Percentiles rank a stretch among this genome's conserved stretches.
phyloP scores from a whole-genome alignment of 2,888 invertebrate species.

The Folsomia manolachei region DNA sequence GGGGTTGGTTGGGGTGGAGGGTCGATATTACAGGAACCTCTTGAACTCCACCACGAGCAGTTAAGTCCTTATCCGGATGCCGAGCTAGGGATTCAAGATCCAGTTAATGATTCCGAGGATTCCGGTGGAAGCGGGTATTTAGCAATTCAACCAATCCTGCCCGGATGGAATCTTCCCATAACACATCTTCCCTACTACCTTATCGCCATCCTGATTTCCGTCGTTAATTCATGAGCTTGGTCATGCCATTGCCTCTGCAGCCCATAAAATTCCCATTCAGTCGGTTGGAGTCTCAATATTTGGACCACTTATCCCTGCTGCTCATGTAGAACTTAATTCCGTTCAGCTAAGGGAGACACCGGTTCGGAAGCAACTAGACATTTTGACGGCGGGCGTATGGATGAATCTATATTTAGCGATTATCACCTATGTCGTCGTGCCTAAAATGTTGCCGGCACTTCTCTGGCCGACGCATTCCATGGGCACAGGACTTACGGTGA shows the following conservation, averaged over 20 bases:
- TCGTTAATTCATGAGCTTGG: conserved; percentile 49
- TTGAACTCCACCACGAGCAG: conserved; percentile 48
- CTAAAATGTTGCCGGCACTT: conserved; percentile 44
- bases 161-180: conserved; percentile 49
- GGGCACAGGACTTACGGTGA: conserved; percentile 46
- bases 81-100: conserved; percentile 30
- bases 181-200: conserved; percentile 49
- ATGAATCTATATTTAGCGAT: conserved; percentile 49
- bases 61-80: conserved; percentile 45
- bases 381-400: conserved; percentile 50
- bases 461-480: conserved; percentile 47
- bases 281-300: conserved; percentile 49
- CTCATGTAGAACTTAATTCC: conserved; percentile 50
- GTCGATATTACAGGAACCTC: too few relatives aligned
- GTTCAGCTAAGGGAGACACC: conserved; percentile 43
- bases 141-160: conserved; percentile 48
- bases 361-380: conserved; percentile 47
- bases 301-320: conserved; percentile 42
- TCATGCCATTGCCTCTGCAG: conserved; percentile 49
- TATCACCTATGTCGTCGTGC: conserved; percentile 48
- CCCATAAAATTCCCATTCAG: conserved; percentile 48
- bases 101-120: background rate
- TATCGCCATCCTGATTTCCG: conserved; percentile 49
- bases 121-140: conserved; percentile 34
- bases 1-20: too few relatives aligned